Evolutionary conservation across 2,113 vertebrate species (phyloP).

Genomic region (Spilogale gracilis): DNA sequence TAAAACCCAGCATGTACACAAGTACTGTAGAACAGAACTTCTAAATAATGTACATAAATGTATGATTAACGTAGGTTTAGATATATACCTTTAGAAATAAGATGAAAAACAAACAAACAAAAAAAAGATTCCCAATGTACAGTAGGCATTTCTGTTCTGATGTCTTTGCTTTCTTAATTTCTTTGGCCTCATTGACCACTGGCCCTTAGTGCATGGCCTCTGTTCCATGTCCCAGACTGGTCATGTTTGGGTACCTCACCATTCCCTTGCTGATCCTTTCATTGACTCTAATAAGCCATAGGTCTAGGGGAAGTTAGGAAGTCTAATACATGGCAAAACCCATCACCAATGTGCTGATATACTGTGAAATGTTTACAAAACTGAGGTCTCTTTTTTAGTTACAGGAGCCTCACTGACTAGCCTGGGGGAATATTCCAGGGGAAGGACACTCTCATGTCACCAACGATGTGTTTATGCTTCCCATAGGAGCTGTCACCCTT

Average conservation of each 20-base stretch:
- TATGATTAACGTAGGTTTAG: slow-evolving; percentile 89
- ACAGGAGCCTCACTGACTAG: slow-evolving; percentile 52
- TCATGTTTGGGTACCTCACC: slow-evolving; percentile 84
- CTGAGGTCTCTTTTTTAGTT: slow-evolving; percentile 16
- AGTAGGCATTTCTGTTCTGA: slow-evolving; percentile 83
- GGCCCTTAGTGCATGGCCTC: slow-evolving; percentile 82
- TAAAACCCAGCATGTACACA: slow-evolving; percentile 94
- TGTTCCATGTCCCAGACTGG: slow-evolving; percentile 83
- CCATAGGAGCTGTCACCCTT: neutral
- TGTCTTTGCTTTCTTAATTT: slow-evolving; percentile 71
- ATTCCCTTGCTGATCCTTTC: slow-evolving; percentile 74
- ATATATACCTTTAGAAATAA: slow-evolving; percentile 88
- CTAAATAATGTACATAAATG: slow-evolving; percentile 93
- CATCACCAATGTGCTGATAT: slow-evolving; percentile 77
- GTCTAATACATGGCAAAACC: slow-evolving; percentile 65
- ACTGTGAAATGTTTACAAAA: slow-evolving; percentile 88
- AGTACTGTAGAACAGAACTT: slow-evolving; percentile 90
- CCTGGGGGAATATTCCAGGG: slow-evolving; percentile 68
- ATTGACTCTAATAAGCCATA: slow-evolving; percentile 90
- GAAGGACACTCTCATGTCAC: neutral
- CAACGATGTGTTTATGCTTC: neutral
- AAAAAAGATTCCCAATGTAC: slow-evolving; percentile 61
- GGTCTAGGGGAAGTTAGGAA: slow-evolving; percentile 80
- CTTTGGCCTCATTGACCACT: neutral
- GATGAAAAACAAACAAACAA: slow-evolving; percentile 89